These are phyloP conservation scores for Odontocerum albicorne DNA, from an alignment of 2,888 invertebrate genomes.

Conservation along the genomic window DNA sequence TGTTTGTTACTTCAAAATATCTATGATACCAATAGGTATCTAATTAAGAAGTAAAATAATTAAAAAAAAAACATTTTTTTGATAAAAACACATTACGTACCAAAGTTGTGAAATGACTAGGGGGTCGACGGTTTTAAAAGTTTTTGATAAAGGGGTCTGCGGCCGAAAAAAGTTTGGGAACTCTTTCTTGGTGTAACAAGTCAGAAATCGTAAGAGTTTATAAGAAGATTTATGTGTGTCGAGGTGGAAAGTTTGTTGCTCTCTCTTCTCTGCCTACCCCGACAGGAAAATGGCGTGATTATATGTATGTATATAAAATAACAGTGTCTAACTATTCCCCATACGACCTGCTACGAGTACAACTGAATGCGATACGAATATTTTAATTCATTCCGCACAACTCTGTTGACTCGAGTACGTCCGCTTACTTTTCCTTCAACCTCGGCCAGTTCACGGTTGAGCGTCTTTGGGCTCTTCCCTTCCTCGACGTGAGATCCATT, in stretches of 20 bases:
- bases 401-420: background rate
- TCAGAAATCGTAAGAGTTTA: too few species aligned
- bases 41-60: too few species aligned
- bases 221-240: too few species aligned
- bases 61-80: too few species aligned
- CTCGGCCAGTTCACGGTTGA: constrained; percentile 5
- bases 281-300: background rate
- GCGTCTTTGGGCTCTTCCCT: constrained; percentile 10
- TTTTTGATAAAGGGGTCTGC: too few species aligned
- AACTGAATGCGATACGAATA: background rate
- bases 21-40: too few species aligned
- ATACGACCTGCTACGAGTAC: background rate
- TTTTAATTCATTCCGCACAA: constrained; percentile 4
- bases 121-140: too few species aligned
- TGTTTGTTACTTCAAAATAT: too few species aligned
- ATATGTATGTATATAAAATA: background rate
- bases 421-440: background rate
- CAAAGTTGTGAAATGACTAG: too few species aligned
- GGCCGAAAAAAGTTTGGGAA: too few species aligned
- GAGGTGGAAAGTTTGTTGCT: background rate
- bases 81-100: too few species aligned
- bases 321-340: background rate
- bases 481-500: background rate
- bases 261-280: background rate
- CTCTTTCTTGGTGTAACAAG: too few species aligned